These are phyloP conservation scores for Squalus acanthias DNA, from an alignment of 2,797 vertebrate genomes.

Conservation along the genomic window DNA sequence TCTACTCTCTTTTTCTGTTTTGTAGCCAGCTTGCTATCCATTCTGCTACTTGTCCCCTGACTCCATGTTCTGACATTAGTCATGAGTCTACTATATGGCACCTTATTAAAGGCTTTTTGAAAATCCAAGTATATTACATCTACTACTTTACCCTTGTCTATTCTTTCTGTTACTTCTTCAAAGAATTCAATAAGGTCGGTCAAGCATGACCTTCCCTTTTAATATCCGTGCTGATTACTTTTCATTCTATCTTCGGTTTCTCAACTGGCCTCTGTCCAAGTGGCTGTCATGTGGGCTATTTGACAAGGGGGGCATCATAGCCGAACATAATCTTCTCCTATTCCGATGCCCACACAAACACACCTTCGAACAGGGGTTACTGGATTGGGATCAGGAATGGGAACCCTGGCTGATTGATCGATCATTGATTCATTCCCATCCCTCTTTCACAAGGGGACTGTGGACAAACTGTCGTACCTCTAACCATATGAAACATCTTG, in stretches of 20 bases:
- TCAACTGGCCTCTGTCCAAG: not conserved
- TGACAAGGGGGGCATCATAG: not conserved
- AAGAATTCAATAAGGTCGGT: not conserved
- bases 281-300: not conserved
- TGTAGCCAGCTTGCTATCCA: not conserved
- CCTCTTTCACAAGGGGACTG: not conserved
- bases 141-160: not conserved
- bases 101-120: not conserved
- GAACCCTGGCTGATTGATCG: not conserved
- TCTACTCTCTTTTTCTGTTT: not conserved
- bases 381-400: not conserved
- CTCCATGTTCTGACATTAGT: not conserved
- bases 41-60: not conserved
- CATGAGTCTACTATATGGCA: not conserved
- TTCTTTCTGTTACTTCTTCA: not conserved
- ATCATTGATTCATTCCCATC: not conserved
- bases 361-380: not conserved
- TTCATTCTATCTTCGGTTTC: not conserved
- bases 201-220: not conserved
- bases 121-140: not conserved
- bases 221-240: not conserved
- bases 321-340: not conserved
- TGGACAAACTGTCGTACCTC: not conserved
- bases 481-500: not conserved
- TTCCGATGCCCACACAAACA: not conserved